phyloP scores from a whole-genome alignment of 2,888 invertebrate genomes.

The Biston stratarius region DNA sequence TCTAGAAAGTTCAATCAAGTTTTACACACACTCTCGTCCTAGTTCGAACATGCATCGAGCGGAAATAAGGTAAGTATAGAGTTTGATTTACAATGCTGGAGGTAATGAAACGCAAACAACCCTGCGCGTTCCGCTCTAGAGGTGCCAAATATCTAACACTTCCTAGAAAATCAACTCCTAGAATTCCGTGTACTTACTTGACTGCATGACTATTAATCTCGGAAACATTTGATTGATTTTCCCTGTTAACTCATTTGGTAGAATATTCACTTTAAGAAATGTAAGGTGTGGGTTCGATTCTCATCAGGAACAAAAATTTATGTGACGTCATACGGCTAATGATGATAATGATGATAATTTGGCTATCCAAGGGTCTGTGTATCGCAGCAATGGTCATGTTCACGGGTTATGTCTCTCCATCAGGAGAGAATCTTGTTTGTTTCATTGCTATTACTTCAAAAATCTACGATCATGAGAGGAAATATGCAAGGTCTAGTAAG shows the following conservation, averaged over 20 bases:
- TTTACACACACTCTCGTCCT: background rate
- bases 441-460: no score
- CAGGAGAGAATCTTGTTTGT: no score
- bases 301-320: no score
- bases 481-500: no score
- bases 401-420: no score
- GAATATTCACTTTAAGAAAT: no score
- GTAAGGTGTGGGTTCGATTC: no score
- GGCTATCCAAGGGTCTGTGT: no score
- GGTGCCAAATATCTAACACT: slow-evolving; percentile 10
- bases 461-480: no score
- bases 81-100: slow-evolving; percentile 19
- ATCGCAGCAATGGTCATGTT: no score
- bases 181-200: background rate
- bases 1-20: background rate
- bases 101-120: slow-evolving; percentile 73
- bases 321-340: no score
- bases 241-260: background rate
- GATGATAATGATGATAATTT: no score
- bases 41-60: background rate
- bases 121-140: slow-evolving; percentile 48
- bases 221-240: slow-evolving; percentile 1
- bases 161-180: background rate
- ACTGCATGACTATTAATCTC: background rate
- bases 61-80: slow-evolving; percentile 6